Evolutionary conservation across 30 jellyfish, hydroid and myxozoan genomes (phyloP), one percentile per base, ranked within the genome.

Genomic region (Phacellophora camtschatica): DNA sequence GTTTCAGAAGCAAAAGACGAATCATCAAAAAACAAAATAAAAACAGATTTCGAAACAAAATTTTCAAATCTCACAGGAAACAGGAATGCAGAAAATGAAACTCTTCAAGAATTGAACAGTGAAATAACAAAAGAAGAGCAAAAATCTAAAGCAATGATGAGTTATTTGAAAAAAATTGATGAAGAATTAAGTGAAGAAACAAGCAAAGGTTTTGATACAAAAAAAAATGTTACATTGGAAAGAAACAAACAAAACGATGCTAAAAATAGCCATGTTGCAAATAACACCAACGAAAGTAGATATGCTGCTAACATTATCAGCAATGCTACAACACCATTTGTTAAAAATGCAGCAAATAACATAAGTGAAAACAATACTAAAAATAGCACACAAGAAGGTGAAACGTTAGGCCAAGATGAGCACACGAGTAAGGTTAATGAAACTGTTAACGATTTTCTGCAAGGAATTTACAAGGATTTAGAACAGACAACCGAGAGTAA

Each of bases 131-230:
- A 65, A 10, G 91, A 80, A 29, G 81, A 80, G 53, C 67, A 64
- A 20, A 80, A 80, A 42, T 80, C 91, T 2, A 50, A 51, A 50
- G 84, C 55, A 46, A 64, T 80, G 91, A 64, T 66, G 54, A 80
- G 16, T 1, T 80, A 80, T 49, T 51, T 80, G 55, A 63, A 80
- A 41, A 80, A 35, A 12, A 80, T 80, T 80, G 91, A 80, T 29
- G 48, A 66, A 80, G 91, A 80, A 46, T 36, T 80, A 24, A 49
- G 69, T 18, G 77, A 64, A 31, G 61, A 80, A 34, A 57, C 86
- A 33, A 73, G 36, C 1, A 48, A 32, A 19, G 56, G 75, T 0
- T 18, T 32, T 2, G 30, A 36, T 18, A 18, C 8, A 18, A 34
- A 42, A 11, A 50, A 9, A 23, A 16, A 12, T 42, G 33, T 19